Conservation (phyloP, 2,797 vertebrate genomes). For the Xiphorhynchus erythropygius region DNA sequence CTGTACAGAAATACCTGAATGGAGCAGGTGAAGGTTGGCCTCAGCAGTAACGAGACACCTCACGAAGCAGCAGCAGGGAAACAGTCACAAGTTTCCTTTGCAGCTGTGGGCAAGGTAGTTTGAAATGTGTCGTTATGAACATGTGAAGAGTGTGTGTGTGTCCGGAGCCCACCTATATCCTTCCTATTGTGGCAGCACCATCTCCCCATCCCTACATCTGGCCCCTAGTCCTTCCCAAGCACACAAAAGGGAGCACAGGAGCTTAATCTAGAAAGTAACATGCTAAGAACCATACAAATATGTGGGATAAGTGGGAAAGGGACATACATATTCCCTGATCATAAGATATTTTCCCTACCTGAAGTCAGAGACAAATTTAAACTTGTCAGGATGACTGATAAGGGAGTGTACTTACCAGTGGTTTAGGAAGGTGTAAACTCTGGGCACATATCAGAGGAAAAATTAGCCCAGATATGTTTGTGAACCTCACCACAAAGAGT, state of each 20-base stretch:
- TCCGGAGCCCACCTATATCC: not conserved
- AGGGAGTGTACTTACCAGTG: not conserved
- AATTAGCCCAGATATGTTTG: not conserved
- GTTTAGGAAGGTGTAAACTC: not conserved
- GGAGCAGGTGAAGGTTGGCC: not conserved
- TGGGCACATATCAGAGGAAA: fast-evolving
- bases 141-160: fast-evolving
- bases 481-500: not conserved
- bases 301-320: not conserved
- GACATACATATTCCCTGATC: not conserved
- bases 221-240: not conserved
- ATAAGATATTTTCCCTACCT: not conserved
- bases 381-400: not conserved
- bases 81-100: not conserved
- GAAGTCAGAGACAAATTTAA: not conserved
- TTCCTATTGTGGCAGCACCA: not conserved
- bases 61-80: fast-evolving
- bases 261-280: not conserved
- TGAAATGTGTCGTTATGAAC: not conserved
- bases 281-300: not conserved
- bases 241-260: not conserved
- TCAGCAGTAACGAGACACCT: fast-evolving
- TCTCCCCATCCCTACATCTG: not conserved
- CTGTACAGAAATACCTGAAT: not conserved
- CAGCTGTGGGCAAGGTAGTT: too few relatives aligned